Evolutionary conservation across 2,888 invertebrate genomes (phyloP), one percentile per base, ranked within the genome.

Genomic region (Drosophila barbarae): DNA sequence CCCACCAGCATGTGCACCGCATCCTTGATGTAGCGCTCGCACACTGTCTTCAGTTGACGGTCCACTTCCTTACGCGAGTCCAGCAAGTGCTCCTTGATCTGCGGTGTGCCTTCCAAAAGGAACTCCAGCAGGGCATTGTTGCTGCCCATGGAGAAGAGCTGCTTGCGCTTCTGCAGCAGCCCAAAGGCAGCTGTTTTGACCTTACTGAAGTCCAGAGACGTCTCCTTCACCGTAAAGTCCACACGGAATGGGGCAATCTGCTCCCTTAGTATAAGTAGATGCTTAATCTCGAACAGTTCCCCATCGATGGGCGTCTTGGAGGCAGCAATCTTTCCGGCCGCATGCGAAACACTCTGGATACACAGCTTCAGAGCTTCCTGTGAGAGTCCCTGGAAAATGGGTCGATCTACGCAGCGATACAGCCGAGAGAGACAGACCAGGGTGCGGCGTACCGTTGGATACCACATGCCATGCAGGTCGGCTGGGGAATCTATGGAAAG

Each of bases 381-480:
- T 0, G 98, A 98, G 36, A 99, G 90, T 0, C 98, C 97, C 91
- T 99, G 98, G 90, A 99, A 99, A 26, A 98, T 98, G 52, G 95
- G 94, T 73, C 95, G 93, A 90, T 99, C 99, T 10, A 99, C 92
- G 87, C 98, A 99, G 52, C 98, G 92, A 73, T 90, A 90, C 0
- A 98, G 91, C 67, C 99, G 94, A 0, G 99, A 98, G 5, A 99
- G 91, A 70, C 98, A 98, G 21, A 98, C 96, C 18, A 99, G 90
- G 0, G 99, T 98, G 44, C 99, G 91, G 18, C 99, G 92, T 0
- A 99, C 98, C 0, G 97, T 98, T 0, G 99, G 99, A 90, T 99
- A 99, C 99, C 99, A 99, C 98, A 99, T 98, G 28, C 99, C 99
- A 90, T 99, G 99, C 34, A 99, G 91, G 91, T 99, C 99, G 0